These are phyloP conservation scores for Esox niger DNA, from an alignment of 2,113 vertebrate genomes.

Conservation along the genomic window DNA sequence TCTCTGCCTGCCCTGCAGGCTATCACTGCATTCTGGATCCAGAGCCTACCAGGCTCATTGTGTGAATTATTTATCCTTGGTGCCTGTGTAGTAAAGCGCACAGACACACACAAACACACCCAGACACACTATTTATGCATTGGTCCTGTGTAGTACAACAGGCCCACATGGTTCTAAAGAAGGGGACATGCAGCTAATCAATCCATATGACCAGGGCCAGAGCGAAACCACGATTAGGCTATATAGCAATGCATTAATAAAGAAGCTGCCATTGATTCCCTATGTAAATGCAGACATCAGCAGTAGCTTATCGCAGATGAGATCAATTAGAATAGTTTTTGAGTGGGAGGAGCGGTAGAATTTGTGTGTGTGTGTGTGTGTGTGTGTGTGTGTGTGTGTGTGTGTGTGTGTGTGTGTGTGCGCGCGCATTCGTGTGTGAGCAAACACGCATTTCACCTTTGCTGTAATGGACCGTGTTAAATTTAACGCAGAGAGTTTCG, in stretches of 20 bases:
- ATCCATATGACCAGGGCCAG: conserved; percentile 10
- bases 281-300: conserved; percentile 51
- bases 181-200: conserved; percentile 16
- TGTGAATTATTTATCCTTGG: neutral
- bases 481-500: too few species aligned
- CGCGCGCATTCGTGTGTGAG: too few species aligned
- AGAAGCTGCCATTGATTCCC: conserved; percentile 52
- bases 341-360: neutral
- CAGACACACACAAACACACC: too few species aligned
- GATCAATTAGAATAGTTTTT: conserved; percentile 48
- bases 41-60: neutral
- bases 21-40: conserved; percentile 10
- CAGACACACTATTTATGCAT: conserved; percentile 3
- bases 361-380: too few species aligned
- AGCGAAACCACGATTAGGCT: conserved; percentile 22
- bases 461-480: neutral
- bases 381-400: too few species aligned
- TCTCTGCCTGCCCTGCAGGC: neutral
- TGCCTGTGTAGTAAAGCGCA: too few species aligned
- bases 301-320: conserved; percentile 43
- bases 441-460: neutral
- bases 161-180: neutral
- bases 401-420: too few species aligned
- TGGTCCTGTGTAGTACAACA: neutral
- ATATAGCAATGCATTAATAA: conserved; percentile 37